phyloP scores from a whole-genome alignment of 2,888 invertebrate species.

The Stomorhina lunata region DNA sequence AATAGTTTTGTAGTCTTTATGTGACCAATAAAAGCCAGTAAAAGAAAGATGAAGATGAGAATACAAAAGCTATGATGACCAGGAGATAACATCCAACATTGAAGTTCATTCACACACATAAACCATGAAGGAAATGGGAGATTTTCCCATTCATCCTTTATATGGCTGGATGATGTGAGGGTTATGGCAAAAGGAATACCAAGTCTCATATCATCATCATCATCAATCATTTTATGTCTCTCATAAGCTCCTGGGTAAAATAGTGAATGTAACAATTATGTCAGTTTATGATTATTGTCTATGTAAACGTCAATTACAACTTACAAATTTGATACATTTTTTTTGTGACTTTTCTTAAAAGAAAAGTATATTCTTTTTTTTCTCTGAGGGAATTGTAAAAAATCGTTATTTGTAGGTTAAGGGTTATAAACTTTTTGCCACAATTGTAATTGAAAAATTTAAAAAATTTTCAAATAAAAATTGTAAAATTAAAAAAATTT shows the following conservation, averaged over 20 bases:
- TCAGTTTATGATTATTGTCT: constrained; percentile 58
- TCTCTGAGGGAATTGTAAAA: constrained; percentile 1
- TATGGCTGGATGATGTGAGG: not conserved
- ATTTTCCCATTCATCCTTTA: too few relatives aligned
- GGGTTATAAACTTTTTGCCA: too few relatives aligned
- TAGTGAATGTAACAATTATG: constrained; percentile 51
- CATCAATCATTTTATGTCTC: constrained; percentile 59
- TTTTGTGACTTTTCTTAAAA: not conserved
- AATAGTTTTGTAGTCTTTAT: constrained; percentile 59
- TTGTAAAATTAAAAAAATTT: too few relatives aligned
- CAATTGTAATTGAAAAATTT: too few relatives aligned
- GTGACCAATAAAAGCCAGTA: constrained; percentile 47
- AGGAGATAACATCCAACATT: not conserved
- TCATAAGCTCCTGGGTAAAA: constrained; percentile 37
- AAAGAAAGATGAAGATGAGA: constrained; percentile 15
- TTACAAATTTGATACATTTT: not conserved
- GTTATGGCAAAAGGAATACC: constrained; percentile 12
- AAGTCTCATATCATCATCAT: constrained; percentile 46
- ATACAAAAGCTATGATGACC: not conserved
- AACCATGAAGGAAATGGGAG: too few relatives aligned
- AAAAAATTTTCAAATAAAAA: too few relatives aligned
- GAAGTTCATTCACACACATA: not conserved
- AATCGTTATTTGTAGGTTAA: too few relatives aligned
- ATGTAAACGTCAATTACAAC: constrained; percentile 49
- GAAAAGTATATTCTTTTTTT: not conserved